Evolutionary conservation across 2,888 invertebrate species (phyloP).

Genomic region (Luperina nickerlii): DNA sequence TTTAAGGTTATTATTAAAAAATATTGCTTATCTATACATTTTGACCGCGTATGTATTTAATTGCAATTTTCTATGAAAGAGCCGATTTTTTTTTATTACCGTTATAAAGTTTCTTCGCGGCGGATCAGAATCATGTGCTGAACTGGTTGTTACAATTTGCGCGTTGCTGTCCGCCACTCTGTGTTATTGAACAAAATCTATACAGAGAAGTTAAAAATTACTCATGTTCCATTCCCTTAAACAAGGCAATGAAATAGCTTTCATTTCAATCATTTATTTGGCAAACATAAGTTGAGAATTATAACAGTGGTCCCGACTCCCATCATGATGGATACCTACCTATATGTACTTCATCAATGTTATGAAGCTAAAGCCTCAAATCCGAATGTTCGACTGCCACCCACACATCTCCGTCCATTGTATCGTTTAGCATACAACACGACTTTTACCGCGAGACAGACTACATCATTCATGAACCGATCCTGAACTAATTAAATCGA

Average conservation of each 20-base stretch:
- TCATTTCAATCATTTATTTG: neutral
- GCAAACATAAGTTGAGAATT: neutral
- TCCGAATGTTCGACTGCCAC: neutral
- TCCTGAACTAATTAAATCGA: slow-evolving; percentile 47
- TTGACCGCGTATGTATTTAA: neutral
- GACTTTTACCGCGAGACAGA: slow-evolving; percentile 15
- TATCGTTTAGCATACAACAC: slow-evolving; percentile 17
- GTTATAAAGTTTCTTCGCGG: no score
- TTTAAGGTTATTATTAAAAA: neutral
- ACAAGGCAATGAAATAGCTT: neutral
- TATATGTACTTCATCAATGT: neutral
- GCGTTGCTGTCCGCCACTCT: neutral
- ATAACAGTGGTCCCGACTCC: no score
- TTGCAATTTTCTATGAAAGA: neutral
- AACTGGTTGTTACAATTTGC: neutral
- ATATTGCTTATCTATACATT: neutral
- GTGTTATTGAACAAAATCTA: neutral
- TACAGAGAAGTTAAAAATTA: neutral
- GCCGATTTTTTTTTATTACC: no score
- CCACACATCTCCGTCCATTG: neutral
- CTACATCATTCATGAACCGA: slow-evolving; percentile 42
- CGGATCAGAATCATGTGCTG: neutral
- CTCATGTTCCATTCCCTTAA: no score
- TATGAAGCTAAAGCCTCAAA: neutral
- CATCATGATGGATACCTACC: neutral